Percentiles rank a stretch among this genome's conserved stretches.
phyloP scores from a whole-genome alignment of 2,113 vertebrate genomes.

The Mugil cephalus region DNA sequence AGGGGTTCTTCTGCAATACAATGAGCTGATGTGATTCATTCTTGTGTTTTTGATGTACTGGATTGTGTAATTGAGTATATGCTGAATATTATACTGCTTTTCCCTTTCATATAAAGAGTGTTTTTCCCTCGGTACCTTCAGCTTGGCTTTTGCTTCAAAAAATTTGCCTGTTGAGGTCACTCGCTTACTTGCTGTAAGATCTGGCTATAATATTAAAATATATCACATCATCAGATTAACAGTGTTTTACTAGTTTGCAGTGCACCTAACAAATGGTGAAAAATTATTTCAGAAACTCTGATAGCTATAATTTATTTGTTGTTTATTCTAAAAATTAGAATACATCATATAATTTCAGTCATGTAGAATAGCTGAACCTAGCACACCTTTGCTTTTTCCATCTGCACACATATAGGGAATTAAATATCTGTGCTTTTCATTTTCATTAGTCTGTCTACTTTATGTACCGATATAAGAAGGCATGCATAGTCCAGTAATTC shows the following conservation, averaged over 20 bases:
- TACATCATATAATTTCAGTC: too few species aligned
- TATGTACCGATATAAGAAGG: background rate
- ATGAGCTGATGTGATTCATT: conserved; percentile 71
- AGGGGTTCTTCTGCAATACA: conserved; percentile 66
- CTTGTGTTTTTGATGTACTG: conserved; percentile 62
- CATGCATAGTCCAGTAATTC: background rate
- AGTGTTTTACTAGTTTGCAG: background rate
- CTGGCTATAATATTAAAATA: too few species aligned
- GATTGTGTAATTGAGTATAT: conserved; percentile 67
- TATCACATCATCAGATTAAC: too few species aligned
- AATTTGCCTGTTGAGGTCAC: conserved; percentile 16
- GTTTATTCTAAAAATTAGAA: too few species aligned
- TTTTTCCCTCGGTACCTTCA: conserved; percentile 31
- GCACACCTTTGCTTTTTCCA: too few species aligned
- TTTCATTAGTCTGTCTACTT: too few species aligned
- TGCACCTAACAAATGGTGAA: background rate
- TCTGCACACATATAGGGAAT: too few species aligned
- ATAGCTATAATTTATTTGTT: too few species aligned
- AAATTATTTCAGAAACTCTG: too few species aligned
- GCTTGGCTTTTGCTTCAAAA: background rate
- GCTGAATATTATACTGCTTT: conserved; percentile 48
- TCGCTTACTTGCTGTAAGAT: conserved; percentile 7
- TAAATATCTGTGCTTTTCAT: background rate
- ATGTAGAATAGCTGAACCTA: too few species aligned
- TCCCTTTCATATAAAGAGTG: conserved; percentile 32